phyloP scores from a whole-genome alignment of 2,888 invertebrate genomes.

The Troides aeacus region DNA sequence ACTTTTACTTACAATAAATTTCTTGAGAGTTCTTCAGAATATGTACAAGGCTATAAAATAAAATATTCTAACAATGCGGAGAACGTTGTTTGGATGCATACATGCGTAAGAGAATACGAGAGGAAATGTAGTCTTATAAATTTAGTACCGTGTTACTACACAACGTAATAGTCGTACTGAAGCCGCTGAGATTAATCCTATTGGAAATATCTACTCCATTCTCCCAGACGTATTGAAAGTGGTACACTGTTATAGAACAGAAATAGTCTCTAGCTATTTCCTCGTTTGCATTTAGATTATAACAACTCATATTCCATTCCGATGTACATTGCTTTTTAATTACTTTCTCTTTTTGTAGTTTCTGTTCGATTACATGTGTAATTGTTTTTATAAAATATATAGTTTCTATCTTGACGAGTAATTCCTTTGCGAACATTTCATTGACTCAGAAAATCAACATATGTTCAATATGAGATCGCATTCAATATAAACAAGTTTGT shows the following conservation, averaged over 20 bases:
- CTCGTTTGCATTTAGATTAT: neutral
- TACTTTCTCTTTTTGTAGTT: neutral
- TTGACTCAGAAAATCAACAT: too few relatives aligned
- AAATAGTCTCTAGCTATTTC: conserved; percentile 1
- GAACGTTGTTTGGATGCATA: conserved; percentile 2
- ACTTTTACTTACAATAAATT: neutral
- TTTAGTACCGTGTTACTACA: conserved; percentile 15
- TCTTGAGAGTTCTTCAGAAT: neutral
- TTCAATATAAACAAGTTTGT: too few relatives aligned
- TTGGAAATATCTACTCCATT: conserved; percentile 17
- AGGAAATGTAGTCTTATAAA: conserved; percentile 16
- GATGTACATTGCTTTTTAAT: neutral
- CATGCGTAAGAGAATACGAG: conserved; percentile 7
- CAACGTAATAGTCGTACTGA: conserved; percentile 15
- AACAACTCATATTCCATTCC: neutral
- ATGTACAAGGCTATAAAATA: neutral
- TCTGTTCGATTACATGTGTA: too few relatives aligned
- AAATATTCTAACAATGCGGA: neutral
- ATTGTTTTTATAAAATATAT: too few relatives aligned
- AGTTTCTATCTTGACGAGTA: too few relatives aligned
- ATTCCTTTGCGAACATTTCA: too few relatives aligned
- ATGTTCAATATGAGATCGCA: too few relatives aligned
- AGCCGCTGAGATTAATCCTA: conserved; percentile 17
- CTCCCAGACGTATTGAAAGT: conserved; percentile 1
- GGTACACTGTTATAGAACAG: conserved; percentile 9